Percentiles rank a stretch among this genome's conserved stretches.
Evolutionary conservation across 2,797 vertebrate genomes (phyloP).

Genomic region (Manis javanica): DNA sequence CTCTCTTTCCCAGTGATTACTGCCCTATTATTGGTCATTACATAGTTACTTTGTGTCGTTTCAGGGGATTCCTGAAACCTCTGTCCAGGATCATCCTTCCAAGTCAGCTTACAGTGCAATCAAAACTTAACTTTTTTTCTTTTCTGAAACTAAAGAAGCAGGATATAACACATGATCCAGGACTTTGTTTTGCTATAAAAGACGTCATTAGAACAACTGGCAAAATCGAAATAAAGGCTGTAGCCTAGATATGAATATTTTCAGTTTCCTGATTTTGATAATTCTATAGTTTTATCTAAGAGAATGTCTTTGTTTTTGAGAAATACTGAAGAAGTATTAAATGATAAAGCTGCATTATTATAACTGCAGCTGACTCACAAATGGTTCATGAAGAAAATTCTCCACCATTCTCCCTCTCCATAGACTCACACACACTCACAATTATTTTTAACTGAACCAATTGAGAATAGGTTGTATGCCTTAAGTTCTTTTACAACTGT

Average conservation of each 20-base stretch:
- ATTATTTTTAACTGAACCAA: background rate
- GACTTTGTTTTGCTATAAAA: constrained; percentile 46
- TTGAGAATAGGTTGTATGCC: background rate
- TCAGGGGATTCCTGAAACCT: constrained; percentile 22
- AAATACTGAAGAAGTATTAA: background rate
- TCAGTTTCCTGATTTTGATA: constrained; percentile 8
- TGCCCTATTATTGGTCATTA: background rate
- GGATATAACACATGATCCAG: background rate
- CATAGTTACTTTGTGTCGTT: constrained; percentile 14
- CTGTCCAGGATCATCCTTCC: background rate
- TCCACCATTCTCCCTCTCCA: background rate
- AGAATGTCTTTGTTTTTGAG: constrained; percentile 43
- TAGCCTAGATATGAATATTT: constrained; percentile 6
- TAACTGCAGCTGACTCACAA: background rate
- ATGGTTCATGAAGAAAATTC: background rate
- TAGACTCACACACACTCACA: background rate
- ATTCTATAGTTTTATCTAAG: constrained; percentile 1
- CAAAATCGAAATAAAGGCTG: background rate
- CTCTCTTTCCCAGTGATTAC: constrained; percentile 5
- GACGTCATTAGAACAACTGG: background rate
- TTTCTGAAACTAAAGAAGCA: background rate
- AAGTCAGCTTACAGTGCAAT: constrained; percentile 7
- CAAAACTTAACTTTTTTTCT: background rate
- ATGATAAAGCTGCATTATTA: background rate
- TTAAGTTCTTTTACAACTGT: background rate